Percentiles rank a stretch among this genome's conserved stretches.
phyloP scores from a whole-genome alignment of 2,888 invertebrate species.

The Prosapia bicincta region DNA sequence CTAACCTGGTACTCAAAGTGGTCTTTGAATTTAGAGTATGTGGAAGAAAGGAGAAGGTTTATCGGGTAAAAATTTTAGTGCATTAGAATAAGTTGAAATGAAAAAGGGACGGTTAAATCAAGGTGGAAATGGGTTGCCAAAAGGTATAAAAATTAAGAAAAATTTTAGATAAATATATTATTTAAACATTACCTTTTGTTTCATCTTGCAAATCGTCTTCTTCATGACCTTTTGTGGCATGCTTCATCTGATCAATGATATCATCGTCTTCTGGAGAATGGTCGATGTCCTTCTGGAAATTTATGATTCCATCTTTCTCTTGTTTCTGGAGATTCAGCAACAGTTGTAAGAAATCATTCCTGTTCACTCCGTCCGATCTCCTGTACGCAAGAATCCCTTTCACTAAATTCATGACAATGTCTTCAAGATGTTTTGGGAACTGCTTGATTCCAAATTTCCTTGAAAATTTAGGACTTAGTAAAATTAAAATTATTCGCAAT shows the following conservation, averaged over 20 bases:
- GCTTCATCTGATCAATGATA: background rate
- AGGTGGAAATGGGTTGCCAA: too few species aligned
- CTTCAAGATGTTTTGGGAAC: constrained; percentile 7
- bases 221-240: background rate
- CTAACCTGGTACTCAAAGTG: too few species aligned
- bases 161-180: too few species aligned
- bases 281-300: background rate
- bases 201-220: background rate
- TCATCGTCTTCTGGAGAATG: background rate
- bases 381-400: constrained; percentile 30
- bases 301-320: constrained; percentile 18
- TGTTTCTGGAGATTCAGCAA: constrained; percentile 20
- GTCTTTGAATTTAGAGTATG: too few species aligned
- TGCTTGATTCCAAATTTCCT: constrained; percentile 4
- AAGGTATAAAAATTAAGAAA: too few species aligned
- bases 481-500: background rate
- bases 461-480: background rate
- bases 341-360: constrained; percentile 34
- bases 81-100: too few species aligned
- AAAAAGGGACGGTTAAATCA: too few species aligned
- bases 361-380: constrained; percentile 25
- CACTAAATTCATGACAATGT: constrained; percentile 28
- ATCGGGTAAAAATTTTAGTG: too few species aligned
- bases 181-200: background rate
- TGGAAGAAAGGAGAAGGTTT: too few species aligned